A percentile compares a stretch with the other conserved stretches of the same genome.
These are phyloP conservation scores for Glaucomys volans DNA, from an alignment of 2,113 vertebrate genomes.

Conservation along the genomic window DNA sequence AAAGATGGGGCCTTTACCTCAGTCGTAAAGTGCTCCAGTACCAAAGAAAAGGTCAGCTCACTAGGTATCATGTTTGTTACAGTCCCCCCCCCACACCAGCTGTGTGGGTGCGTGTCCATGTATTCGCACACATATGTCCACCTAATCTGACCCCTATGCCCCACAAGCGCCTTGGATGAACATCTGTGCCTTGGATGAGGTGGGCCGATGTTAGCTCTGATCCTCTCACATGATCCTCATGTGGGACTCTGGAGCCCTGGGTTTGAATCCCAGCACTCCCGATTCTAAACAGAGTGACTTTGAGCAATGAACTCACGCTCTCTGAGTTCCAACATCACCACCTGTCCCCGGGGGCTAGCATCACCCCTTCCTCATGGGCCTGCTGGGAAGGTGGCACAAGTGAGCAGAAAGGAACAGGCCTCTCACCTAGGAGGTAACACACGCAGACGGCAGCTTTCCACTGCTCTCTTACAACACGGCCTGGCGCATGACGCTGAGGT, in stretches of 20 bases:
- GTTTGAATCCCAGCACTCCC: neutral
- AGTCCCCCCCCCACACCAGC: fast-evolving
- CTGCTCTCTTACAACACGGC: neutral
- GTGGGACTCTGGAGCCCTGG: neutral
- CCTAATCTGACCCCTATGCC: neutral
- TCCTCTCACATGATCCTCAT: neutral
- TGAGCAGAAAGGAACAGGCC: neutral
- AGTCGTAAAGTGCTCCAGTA: too few species aligned
- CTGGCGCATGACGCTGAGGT: neutral
- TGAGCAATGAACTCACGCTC: neutral
- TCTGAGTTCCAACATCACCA: neutral
- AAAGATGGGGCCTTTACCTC: too few species aligned
- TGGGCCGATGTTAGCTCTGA: neutral
- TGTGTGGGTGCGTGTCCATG: fast-evolving
- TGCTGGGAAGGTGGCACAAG: neutral
- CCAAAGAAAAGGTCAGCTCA: neutral
- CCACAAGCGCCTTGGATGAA: neutral
- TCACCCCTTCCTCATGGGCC: neutral
- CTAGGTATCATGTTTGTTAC: conserved; percentile 44
- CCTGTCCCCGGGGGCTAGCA: neutral
- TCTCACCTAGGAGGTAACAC: neutral
- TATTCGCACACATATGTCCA: neutral
- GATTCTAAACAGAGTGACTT: neutral
- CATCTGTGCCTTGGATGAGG: neutral
- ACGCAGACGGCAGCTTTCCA: neutral